Evolutionary conservation across 2,113 vertebrate species (phyloP), one percentile per base, ranked within the genome.

Genomic region (Sander vitreus): DNA sequence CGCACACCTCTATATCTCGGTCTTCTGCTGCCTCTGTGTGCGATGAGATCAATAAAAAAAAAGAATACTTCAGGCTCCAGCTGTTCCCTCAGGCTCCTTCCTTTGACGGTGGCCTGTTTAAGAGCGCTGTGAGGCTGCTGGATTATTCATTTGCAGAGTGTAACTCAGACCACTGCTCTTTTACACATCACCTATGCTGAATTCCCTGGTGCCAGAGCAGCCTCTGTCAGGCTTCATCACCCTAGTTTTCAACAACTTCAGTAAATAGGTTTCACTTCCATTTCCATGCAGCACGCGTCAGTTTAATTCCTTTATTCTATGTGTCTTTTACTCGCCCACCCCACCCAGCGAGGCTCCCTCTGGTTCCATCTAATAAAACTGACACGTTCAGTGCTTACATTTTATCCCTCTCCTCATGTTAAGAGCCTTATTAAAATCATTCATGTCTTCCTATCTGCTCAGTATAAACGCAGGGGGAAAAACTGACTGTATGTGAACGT

Each of bases 111-210:
- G 69, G 79, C 70, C 60, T 81, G 75, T 39, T 77, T 57, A 57
- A 73, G 64, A 85, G 85, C 18, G 1, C 48, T 23, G 80, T 30
- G 59, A 73, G 68, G 13, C 79, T 87, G 71, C 62, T 91, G 75
- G 81, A 88, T 91, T 89, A 92, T 90, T 92, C 80, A 90, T 91
- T 81, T 88, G 83, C 15, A 3, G 45, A 66, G 85, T 78, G 80
- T 74, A 89, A 86, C 59, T 84, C 71, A 88, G 76, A 78, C 80
- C 68, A 12, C 81, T 85, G 77, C 68, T 85, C 80, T 76, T 85
- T 90, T 79, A 78, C 84, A 85, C 80, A 81, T 87, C 81, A 87
- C 72, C 87, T 82, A 78, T 62, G 47, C 67, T 79, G 71, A 83
- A 80, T 66, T 85, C 75, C 51, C 36, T 54, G 43, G n/a, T 83